Conservation (phyloP, 2,888 invertebrate genomes). For the Yponomeuta cagnagella region DNA sequence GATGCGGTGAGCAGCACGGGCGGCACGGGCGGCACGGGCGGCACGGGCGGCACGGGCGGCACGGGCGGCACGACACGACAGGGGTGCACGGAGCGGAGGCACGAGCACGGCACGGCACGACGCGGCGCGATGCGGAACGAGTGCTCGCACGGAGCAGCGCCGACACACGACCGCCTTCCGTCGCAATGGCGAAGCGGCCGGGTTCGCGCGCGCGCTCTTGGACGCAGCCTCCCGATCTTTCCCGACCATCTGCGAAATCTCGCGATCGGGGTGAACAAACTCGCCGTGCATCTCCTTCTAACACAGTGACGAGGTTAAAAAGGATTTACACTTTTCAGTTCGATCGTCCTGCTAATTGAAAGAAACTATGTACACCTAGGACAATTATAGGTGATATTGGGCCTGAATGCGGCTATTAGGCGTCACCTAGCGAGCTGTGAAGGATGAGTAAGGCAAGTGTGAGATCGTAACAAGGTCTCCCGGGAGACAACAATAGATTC, state of each 20-base stretch:
- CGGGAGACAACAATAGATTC: slow-evolving; percentile 21
- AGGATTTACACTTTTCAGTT: slow-evolving; percentile 69
- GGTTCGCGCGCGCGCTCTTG: slow-evolving; percentile 72
- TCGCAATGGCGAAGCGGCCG: slow-evolving; percentile 75
- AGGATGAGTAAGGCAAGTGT: slow-evolving; percentile 20
- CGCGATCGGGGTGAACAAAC: slow-evolving; percentile 70
- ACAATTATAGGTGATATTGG: neutral
- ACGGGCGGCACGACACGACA: slow-evolving; percentile 30
- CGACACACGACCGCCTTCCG: slow-evolving; percentile 71
- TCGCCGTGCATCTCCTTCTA: slow-evolving; percentile 69
- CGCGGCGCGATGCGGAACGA: slow-evolving; percentile 34
- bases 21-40: slow-evolving; percentile 30
- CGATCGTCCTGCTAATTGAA: slow-evolving; percentile 43
- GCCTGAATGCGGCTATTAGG: neutral
- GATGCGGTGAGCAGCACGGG: slow-evolving; percentile 31
- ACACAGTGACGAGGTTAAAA: slow-evolving; percentile 69
- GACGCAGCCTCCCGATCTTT: slow-evolving; percentile 63
- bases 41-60: slow-evolving; percentile 32
- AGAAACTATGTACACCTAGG: neutral
- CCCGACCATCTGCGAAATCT: slow-evolving; percentile 55
- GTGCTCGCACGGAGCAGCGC: slow-evolving; percentile 69
- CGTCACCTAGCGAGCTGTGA: neutral
- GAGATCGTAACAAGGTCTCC: slow-evolving; percentile 14
- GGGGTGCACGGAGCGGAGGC: slow-evolving; percentile 18
- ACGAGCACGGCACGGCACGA: slow-evolving; percentile 24